Conservation (phyloP, 2,797 vertebrate species). For the Periparus ater region DNA sequence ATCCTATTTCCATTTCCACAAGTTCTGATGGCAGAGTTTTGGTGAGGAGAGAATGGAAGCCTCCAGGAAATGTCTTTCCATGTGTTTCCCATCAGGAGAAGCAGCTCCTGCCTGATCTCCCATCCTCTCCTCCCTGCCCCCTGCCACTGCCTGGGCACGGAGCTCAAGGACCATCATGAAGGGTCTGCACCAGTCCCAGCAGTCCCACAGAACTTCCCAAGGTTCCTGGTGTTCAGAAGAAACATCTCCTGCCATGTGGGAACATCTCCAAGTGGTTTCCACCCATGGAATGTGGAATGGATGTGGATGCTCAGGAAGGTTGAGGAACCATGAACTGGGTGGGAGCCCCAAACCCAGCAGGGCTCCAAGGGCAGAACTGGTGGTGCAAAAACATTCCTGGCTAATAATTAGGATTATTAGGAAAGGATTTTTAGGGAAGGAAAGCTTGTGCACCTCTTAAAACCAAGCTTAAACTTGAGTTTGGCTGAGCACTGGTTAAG, state of each 20-base stretch:
- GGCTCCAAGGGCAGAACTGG: neutral
- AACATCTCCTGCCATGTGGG: neutral
- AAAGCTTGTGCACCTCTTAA: neutral
- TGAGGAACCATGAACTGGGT: neutral
- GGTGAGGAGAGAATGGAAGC: neutral
- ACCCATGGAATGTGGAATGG: neutral
- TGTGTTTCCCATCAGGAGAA: neutral
- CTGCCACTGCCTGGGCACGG: neutral
- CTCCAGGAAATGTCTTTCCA: neutral
- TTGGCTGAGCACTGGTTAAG: neutral
- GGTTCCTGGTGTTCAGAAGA: neutral
- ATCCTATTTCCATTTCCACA: neutral
- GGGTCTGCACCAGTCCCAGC: neutral
- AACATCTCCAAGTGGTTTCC: neutral
- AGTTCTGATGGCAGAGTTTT: neutral
- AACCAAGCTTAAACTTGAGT: neutral
- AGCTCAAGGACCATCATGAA: accelerated
- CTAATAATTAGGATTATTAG: neutral
- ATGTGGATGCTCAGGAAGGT: neutral
- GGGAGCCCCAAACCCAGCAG: neutral
- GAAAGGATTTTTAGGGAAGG: neutral
- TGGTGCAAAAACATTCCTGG: neutral
- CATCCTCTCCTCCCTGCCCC: neutral
- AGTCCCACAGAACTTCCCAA: neutral
- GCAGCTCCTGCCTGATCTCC: neutral